Evolutionary conservation across 2,113 vertebrate genomes (phyloP).

Genomic region (Mormoops blainvillei): DNA sequence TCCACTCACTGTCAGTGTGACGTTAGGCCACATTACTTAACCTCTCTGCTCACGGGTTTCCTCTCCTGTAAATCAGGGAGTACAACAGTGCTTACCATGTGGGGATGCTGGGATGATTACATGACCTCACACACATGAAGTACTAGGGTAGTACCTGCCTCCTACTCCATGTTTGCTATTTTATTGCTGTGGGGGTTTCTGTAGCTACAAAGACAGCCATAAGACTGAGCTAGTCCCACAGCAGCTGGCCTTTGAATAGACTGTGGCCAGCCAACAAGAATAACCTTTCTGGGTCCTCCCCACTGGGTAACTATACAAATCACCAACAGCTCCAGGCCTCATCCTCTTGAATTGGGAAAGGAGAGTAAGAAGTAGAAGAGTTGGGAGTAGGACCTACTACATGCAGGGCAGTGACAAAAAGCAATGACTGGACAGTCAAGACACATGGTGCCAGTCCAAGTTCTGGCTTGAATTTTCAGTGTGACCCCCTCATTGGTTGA

Average conservation of each 20-base stretch:
- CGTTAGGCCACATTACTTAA: background rate
- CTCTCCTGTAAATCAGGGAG: background rate
- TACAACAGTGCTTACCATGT: background rate
- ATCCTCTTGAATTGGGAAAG: background rate
- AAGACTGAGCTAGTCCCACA: background rate
- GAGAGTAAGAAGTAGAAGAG: background rate
- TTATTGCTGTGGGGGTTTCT: background rate
- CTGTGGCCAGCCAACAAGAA: background rate
- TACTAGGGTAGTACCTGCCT: background rate
- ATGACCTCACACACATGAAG: background rate
- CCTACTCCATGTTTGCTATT: background rate
- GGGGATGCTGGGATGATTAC: background rate
- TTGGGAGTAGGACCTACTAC: background rate
- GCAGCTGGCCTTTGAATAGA: background rate
- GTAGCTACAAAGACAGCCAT: background rate
- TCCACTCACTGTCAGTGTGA: background rate
- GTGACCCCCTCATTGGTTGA: background rate
- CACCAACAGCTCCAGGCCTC: background rate
- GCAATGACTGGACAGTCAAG: background rate
- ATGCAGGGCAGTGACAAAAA: background rate
- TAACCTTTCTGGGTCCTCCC: background rate
- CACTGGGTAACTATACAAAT: background rate
- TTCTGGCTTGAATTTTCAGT: background rate
- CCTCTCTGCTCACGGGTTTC: background rate
- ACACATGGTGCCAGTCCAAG: background rate